phyloP scores from a whole-genome alignment of 1,140 invertebrate genomes.

The Aphidius ervi region DNA sequence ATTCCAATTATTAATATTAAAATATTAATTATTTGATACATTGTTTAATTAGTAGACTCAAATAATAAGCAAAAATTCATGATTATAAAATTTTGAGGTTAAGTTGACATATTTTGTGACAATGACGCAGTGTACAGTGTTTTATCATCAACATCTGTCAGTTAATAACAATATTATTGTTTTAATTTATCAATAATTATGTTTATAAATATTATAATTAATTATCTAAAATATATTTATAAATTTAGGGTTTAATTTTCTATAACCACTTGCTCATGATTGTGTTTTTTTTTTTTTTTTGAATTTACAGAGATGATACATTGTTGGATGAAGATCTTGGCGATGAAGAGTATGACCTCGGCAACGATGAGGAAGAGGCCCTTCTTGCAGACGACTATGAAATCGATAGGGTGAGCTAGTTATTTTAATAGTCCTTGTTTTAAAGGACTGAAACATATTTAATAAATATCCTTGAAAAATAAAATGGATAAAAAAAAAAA shows the following conservation, averaged over 20 bases:
- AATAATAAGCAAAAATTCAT: conserved; percentile 4
- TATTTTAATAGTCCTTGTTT: conserved; percentile 19
- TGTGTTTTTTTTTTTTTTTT: conserved; percentile 11
- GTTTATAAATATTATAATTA: not conserved
- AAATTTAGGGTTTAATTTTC: too few species aligned
- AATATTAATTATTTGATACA: not conserved
- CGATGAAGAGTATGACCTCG: conserved; percentile 50
- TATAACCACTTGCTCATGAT: too few species aligned
- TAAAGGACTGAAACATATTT: conserved; percentile 11
- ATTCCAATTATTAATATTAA: not conserved
- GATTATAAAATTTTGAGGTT: conserved; percentile 26
- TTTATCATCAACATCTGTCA: conserved; percentile 3
- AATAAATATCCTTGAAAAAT: conserved; percentile 4
- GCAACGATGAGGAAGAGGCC: conserved; percentile 53
- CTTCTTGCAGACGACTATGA: conserved; percentile 52
- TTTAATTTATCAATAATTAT: not conserved
- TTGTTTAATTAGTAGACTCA: not conserved
- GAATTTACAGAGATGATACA: conserved; percentile 42
- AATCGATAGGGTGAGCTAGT: conserved; percentile 47
- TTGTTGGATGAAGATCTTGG: conserved; percentile 51
- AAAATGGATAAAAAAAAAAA: too few species aligned
- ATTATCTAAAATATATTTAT: too few species aligned
- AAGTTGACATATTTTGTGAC: conserved; percentile 24
- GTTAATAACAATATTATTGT: not conserved
- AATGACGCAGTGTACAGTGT: conserved; percentile 30